A percentile compares a stretch with the other conserved stretches of the same genome.
phyloP scores from a whole-genome alignment of 2,113 vertebrate genomes.

The Labrus mixtus region DNA sequence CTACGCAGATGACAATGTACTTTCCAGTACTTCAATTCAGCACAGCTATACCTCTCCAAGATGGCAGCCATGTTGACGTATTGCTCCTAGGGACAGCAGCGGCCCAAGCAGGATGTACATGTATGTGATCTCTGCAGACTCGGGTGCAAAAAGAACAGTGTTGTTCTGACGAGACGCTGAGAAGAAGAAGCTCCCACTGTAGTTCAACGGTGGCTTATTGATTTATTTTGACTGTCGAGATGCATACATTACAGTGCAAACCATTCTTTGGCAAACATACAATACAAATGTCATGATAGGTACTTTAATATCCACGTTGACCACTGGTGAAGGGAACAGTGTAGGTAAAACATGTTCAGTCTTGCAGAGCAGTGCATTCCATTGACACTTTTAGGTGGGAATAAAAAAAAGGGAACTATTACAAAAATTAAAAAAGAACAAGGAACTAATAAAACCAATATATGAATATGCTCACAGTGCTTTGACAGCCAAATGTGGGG shows the following conservation, averaged over 20 bases:
- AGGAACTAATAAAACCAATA: conserved; percentile 35
- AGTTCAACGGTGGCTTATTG: conserved; percentile 78
- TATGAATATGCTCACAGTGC: conserved; percentile 2
- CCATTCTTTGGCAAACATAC: conserved; percentile 86
- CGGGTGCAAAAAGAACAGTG: too few species aligned
- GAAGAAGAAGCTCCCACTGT: conserved; percentile 44
- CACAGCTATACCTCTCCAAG: too few species aligned
- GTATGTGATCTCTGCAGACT: too few species aligned
- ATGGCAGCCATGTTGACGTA: too few species aligned
- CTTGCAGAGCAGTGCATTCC: conserved; percentile 78
- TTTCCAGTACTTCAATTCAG: too few species aligned
- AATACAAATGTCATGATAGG: conserved; percentile 81
- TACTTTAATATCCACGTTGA: conserved; percentile 68
- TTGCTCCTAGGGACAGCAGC: too few species aligned
- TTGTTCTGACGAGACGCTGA: not conserved
- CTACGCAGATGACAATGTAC: too few species aligned
- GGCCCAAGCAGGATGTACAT: too few species aligned
- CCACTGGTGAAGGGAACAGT: conserved; percentile 63
- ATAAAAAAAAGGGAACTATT: conserved; percentile 17
- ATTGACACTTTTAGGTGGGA: conserved; percentile 12
- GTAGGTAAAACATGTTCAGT: conserved; percentile 75
- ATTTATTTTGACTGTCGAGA: conserved; percentile 81
- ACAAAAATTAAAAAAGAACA: conserved; percentile 27
- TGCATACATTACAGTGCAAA: conserved; percentile 88
- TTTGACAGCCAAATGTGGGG: not conserved